Evolutionary conservation across 2,888 invertebrate genomes (phyloP).

Genomic region (Epistrophe grossulariae): DNA sequence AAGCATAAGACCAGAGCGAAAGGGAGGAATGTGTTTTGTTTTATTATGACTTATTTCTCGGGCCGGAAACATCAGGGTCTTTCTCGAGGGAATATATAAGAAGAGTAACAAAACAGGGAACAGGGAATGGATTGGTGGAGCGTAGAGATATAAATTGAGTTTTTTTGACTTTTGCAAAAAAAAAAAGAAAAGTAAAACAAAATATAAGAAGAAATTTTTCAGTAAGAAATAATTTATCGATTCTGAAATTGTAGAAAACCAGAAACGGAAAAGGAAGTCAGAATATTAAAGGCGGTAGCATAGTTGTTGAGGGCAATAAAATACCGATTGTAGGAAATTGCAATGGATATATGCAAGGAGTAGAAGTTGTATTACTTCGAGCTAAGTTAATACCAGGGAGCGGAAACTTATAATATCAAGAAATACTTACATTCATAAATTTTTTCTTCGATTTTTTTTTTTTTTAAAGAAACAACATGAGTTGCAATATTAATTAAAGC

Average conservation of each 20-base stretch:
- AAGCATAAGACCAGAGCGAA: background rate
- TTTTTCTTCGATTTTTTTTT: too few species aligned
- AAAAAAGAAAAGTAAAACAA: background rate
- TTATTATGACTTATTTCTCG: constrained; percentile 41
- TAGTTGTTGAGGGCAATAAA: constrained; percentile 39
- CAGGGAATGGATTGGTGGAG: constrained; percentile 18
- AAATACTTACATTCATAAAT: too few species aligned
- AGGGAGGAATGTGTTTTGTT: constrained; percentile 32
- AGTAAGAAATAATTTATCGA: constrained; percentile 54
- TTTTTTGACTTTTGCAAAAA: constrained; percentile 61
- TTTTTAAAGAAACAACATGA: too few species aligned
- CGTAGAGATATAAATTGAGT: constrained; percentile 56
- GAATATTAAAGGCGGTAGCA: constrained; percentile 29
- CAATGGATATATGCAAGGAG: constrained; percentile 25
- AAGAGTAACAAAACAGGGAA: constrained; percentile 19
- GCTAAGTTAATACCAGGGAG: background rate
- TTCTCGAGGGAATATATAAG: constrained; percentile 20
- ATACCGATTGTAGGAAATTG: constrained; percentile 65
- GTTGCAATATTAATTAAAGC: too few species aligned
- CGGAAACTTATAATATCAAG: background rate
- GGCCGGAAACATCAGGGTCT: constrained; percentile 17
- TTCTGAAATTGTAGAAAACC: constrained; percentile 39
- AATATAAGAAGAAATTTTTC: constrained; percentile 18
- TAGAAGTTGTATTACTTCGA: background rate
- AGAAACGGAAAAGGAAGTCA: constrained; percentile 44